Conservation (phyloP, 1,140 invertebrate genomes). For the Drosophila punjabiensis region DNA sequence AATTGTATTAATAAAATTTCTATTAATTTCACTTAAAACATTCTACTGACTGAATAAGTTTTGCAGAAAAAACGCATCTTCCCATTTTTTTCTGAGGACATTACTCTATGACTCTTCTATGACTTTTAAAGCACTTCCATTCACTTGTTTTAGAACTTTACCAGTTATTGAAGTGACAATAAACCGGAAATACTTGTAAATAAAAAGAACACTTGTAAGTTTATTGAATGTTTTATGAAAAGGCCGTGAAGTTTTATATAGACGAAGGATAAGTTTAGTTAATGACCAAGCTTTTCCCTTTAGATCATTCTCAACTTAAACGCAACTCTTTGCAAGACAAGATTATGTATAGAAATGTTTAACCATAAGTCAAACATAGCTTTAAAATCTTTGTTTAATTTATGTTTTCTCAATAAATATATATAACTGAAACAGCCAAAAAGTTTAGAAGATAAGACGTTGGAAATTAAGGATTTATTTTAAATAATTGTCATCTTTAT, state of each 20-base stretch:
- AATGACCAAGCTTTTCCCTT: background rate
- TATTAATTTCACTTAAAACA: background rate
- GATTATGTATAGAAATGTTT: background rate
- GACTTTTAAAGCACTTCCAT: background rate
- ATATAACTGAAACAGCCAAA: background rate
- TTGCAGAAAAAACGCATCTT: constrained; percentile 7
- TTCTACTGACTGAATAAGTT: constrained; percentile 18
- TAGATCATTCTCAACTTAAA: background rate
- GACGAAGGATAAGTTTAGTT: background rate
- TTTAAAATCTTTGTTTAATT: too few relatives aligned
- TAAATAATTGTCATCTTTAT: too few relatives aligned
- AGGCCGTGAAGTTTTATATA: background rate
- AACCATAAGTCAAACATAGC: too few relatives aligned
- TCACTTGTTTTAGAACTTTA: constrained; percentile 28
- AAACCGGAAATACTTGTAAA: constrained; percentile 18
- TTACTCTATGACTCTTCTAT: constrained; percentile 2
- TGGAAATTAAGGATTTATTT: too few relatives aligned
- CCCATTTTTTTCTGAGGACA: background rate
- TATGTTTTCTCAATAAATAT: background rate
- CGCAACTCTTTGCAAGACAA: background rate
- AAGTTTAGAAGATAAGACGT: background rate
- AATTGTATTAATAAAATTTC: background rate
- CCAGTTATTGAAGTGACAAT: constrained; percentile 18
- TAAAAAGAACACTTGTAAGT: constrained; percentile 25
- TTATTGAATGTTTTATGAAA: constrained; percentile 39